phyloP scores from a whole-genome alignment of 1,140 invertebrate genomes.

The Caligus rogercresseyi region DNA sequence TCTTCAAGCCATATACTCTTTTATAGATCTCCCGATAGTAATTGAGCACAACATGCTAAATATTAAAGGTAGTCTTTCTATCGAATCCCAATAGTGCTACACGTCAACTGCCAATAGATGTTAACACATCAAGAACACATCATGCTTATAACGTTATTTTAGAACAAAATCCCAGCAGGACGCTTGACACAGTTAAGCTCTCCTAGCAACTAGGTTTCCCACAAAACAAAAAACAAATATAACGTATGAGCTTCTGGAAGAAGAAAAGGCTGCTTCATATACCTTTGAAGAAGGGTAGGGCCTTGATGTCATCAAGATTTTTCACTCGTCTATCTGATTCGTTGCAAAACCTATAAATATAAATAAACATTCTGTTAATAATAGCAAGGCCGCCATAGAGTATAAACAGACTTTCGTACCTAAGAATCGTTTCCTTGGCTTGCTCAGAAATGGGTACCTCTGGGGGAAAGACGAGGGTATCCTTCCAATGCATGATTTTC shows the following conservation, averaged over 20 bases:
- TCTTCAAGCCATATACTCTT: too few species aligned
- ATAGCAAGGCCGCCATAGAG: not conserved
- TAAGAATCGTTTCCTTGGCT: conserved; percentile 35
- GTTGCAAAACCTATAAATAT: conserved; percentile 56
- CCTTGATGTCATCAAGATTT: conserved; percentile 68
- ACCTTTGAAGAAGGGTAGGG: conserved; percentile 18
- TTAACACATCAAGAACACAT: too few species aligned
- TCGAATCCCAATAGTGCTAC: too few species aligned
- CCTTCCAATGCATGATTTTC: conserved; percentile 98
- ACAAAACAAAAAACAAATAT: not conserved
- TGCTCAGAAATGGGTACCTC: conserved; percentile 93
- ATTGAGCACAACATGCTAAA: too few species aligned
- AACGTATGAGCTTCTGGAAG: not conserved
- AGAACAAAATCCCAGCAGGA: too few species aligned
- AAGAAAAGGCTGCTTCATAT: not conserved
- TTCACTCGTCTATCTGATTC: conserved; percentile 68
- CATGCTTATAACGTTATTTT: too few species aligned
- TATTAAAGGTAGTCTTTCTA: too few species aligned
- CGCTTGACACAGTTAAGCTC: too few species aligned
- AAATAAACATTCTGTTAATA: not conserved
- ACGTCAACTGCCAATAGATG: too few species aligned
- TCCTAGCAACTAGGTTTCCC: too few species aligned
- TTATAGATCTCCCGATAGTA: too few species aligned
- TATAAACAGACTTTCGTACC: not conserved
- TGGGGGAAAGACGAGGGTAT: conserved; percentile 91